Percentiles rank a stretch among this genome's conserved stretches.
Conservation (phyloP, 1,140 invertebrate genomes). For the Drosophila persimilis region DNA sequence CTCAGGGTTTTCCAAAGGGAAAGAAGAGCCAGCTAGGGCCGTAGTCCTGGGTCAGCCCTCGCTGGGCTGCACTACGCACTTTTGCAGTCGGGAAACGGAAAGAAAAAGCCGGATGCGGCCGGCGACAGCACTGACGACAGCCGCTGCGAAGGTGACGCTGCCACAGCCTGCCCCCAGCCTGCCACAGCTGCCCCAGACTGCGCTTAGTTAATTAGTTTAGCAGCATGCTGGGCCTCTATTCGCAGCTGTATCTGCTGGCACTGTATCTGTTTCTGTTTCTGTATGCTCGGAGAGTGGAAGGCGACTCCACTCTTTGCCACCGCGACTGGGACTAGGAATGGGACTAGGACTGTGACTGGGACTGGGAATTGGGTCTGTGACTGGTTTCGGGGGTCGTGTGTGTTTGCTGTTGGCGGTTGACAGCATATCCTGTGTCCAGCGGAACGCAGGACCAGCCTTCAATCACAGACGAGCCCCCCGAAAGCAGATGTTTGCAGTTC, state of each 20-base stretch:
- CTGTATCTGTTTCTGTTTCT: neutral
- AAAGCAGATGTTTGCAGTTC: slow-evolving; percentile 28
- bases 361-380: neutral
- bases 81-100: slow-evolving; percentile 52
- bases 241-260: slow-evolving; percentile 10
- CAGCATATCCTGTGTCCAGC: slow-evolving; percentile 35
- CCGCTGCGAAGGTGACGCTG: slow-evolving; percentile 41
- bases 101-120: slow-evolving; percentile 52
- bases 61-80: slow-evolving; percentile 64
- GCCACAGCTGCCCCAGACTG: slow-evolving; percentile 58
- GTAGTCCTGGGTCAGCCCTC: neutral
- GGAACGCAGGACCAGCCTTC: slow-evolving; percentile 48
- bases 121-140: slow-evolving; percentile 28
- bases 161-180: slow-evolving; percentile 59
- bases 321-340: neutral
- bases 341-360: neutral
- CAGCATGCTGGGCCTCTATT: slow-evolving; percentile 46
- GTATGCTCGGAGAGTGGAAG: neutral
- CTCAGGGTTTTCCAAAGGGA: no score
- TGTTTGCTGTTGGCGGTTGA: slow-evolving; percentile 69
- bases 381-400: slow-evolving; percentile 41
- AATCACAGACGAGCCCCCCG: slow-evolving; percentile 53
- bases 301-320: slow-evolving; percentile 5
- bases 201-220: slow-evolving; percentile 81
- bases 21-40: no score